A percentile compares a stretch with the other conserved stretches of the same genome.
phyloP scores from a whole-genome alignment of 2,113 vertebrate genomes.

The Malaclemys terrapin region DNA sequence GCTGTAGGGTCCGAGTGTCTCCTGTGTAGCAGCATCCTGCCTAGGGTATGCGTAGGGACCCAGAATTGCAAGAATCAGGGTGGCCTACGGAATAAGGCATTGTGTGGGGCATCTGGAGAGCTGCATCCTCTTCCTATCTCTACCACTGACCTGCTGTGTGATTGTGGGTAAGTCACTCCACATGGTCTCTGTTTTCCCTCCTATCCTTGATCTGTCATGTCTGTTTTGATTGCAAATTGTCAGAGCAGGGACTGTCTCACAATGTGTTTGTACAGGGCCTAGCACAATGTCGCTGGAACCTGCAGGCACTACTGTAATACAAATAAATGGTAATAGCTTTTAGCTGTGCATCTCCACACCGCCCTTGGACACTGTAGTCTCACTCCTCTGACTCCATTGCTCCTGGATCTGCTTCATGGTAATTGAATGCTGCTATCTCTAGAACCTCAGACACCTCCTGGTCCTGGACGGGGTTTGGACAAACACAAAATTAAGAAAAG shows the following conservation, averaged over 20 bases:
- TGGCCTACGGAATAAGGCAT: background rate
- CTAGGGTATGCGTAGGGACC: background rate
- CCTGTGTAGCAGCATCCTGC: background rate
- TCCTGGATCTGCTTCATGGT: background rate
- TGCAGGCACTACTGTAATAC: background rate
- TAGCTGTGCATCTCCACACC: background rate
- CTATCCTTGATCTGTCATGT: background rate
- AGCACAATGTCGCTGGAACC: too few species aligned
- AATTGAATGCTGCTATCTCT: too few species aligned
- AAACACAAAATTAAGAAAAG: too few species aligned
- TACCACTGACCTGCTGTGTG: background rate
- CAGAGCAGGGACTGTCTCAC: background rate
- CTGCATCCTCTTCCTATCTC: background rate
- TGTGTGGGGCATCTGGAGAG: background rate
- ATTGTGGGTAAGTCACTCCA: background rate
- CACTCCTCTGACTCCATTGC: background rate
- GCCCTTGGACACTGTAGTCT: background rate
- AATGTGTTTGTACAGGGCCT: background rate
- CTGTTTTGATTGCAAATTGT: background rate
- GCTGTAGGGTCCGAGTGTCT: background rate
- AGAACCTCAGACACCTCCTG: too few species aligned
- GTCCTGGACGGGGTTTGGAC: too few species aligned
- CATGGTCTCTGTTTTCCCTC: background rate
- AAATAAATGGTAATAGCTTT: background rate
- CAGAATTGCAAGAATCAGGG: background rate